These are phyloP conservation scores for Monochamus saltuarius DNA, from an alignment of 1,140 invertebrate species.

Conservation along the genomic window DNA sequence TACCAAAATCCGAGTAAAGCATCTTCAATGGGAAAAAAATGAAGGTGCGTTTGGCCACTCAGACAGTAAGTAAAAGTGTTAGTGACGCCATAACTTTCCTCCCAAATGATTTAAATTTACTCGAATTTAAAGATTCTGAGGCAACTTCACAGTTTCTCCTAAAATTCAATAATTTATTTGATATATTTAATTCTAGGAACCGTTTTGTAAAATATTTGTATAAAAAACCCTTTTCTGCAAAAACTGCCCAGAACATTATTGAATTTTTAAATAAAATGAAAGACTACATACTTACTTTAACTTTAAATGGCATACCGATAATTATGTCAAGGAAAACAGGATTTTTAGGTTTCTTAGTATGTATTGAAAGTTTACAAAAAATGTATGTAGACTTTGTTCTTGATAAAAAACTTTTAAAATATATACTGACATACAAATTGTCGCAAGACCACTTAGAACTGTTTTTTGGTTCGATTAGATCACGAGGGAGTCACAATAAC, in stretches of 20 bases:
- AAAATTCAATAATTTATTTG: slow-evolving; percentile 39
- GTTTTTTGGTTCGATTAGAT: slow-evolving; percentile 45
- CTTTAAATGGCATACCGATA: slow-evolving; percentile 13
- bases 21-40: slow-evolving; percentile 17
- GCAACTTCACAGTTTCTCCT: slow-evolving; percentile 9
- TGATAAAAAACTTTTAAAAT: slow-evolving; percentile 27
- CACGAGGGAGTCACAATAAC: slow-evolving; percentile 46
- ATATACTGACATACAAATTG: slow-evolving; percentile 47
- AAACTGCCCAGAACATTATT: slow-evolving; percentile 26
- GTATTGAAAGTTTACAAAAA: slow-evolving; percentile 30
- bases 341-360: slow-evolving; percentile 44
- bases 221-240: slow-evolving; percentile 23
- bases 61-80: slow-evolving; percentile 14
- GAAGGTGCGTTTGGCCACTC: slow-evolving; percentile 12
- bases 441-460: slow-evolving; percentile 51
- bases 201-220: slow-evolving; percentile 25
- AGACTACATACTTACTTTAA: slow-evolving; percentile 31
- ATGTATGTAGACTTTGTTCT: slow-evolving; percentile 39
- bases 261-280: slow-evolving; percentile 18
- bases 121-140: slow-evolving; percentile 6
- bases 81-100: slow-evolving; percentile 1
- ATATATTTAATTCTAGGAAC: slow-evolving; percentile 41
- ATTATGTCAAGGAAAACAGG: slow-evolving; percentile 33
- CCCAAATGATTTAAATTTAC: background rate
- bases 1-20: slow-evolving; percentile 13